Evolutionary conservation across 2,113 vertebrate species (phyloP).

Genomic region (Calypte anna): DNA sequence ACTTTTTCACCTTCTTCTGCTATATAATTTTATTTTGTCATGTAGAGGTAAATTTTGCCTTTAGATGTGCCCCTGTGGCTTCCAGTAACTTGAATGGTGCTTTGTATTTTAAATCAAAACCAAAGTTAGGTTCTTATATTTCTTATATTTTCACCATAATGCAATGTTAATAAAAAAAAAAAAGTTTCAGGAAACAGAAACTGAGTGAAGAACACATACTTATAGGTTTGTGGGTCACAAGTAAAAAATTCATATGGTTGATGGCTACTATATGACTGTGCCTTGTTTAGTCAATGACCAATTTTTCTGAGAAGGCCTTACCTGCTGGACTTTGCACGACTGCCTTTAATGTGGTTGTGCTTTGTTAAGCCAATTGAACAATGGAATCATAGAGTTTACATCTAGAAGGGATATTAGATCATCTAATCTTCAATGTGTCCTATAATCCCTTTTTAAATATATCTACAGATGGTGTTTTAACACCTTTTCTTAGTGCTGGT

Average conservation of each 20-base stretch:
- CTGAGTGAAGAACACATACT: neutral
- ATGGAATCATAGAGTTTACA: slow-evolving; percentile 36
- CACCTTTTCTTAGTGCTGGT: slow-evolving; percentile 51
- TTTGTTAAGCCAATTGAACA: slow-evolving; percentile 28
- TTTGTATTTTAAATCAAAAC: neutral
- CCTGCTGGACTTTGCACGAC: neutral
- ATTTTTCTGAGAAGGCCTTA: neutral
- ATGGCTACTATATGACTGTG: neutral
- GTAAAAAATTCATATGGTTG: neutral
- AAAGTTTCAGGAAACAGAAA: neutral
- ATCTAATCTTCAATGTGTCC: slow-evolving; percentile 54
- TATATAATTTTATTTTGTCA: slow-evolving; percentile 52
- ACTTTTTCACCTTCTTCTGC: slow-evolving; percentile 29
- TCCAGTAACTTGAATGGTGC: neutral
- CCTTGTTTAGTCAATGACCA: neutral
- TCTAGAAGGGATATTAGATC: slow-evolving; percentile 37
- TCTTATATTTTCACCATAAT: neutral
- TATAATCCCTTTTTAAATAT: slow-evolving; percentile 64
- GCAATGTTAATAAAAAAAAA: neutral
- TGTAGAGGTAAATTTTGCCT: slow-evolving; percentile 5
- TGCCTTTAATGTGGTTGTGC: neutral
- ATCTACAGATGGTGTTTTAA: slow-evolving; percentile 62
- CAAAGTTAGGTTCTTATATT: neutral
- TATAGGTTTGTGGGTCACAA: neutral
- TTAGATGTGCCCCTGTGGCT: neutral